Evolutionary conservation across 2,113 vertebrate species (phyloP), one percentile per base, ranked within the genome.

Genomic region (Lampris incognitus): DNA sequence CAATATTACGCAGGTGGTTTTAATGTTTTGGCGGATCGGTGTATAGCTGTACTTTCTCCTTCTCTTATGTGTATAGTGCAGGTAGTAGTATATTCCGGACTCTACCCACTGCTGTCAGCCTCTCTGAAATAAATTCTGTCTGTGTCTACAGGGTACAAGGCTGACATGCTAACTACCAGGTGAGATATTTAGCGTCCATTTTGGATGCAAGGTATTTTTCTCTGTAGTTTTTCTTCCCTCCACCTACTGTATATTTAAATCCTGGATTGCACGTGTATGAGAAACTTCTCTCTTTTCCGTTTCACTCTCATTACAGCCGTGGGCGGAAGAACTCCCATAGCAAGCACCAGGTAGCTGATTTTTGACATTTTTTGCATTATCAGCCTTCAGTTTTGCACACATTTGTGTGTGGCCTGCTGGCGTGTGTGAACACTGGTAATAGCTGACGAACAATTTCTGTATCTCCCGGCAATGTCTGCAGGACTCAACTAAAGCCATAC

Each of bases 261-360:
- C 58, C 36, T 74, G 51, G 1, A 37, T 36, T 64, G 7, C 41
- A 11, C 72, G 60, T 70, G 36, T 61, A 46, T 62, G 38, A 75
- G 42, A 60, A 49, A 0, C 56, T 49, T 13, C 42, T 88, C 41
- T 72, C 79, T n/a, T 36, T 74, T 6, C 59, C 2, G 37, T 66
- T 40, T 82, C 41, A 60, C 81, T 42, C 38, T 78, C 57, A 0
- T 85, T 60, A 2, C 83, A 99, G 97, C 93, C 96, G 97, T 91
- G 97, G 97, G 92, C 95, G 97, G 93, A 97, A 97, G 89, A 99
- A 99, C 93, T 99, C 98, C 82, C 98, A 99, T 90, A 94, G 96
- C 4, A 97, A 98, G 92, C 95, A 98, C 88, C 97, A 99, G 98
- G 98, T 99, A 97, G 75, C 66, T 24, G 24, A 24, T 24, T 24